A percentile compares a stretch with the other conserved stretches of the same genome.
Evolutionary conservation across 2,888 invertebrate species (phyloP).

Genomic region (Coremacera marginata): DNA sequence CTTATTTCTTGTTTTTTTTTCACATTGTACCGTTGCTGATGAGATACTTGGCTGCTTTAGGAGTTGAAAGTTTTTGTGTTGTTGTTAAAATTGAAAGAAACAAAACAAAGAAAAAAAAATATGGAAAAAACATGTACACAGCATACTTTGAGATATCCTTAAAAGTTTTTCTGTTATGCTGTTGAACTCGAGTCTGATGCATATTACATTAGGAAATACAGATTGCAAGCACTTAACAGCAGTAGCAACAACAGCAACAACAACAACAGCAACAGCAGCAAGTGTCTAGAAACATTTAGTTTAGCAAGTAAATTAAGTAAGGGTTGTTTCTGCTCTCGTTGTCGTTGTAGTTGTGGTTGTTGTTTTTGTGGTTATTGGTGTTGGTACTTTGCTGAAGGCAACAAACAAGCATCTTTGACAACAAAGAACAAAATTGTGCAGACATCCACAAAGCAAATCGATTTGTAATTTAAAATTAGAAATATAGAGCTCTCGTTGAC

Average conservation of each 20-base stretch:
- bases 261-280: neutral
- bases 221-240: conserved; percentile 31
- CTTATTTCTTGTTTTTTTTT: neutral
- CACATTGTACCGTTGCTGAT: neutral
- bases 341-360: neutral
- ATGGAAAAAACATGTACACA: neutral
- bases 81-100: neutral
- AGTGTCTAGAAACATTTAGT: conserved; percentile 28
- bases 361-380: neutral
- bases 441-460: conserved; percentile 34
- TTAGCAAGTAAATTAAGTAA: conserved; percentile 23
- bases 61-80: conserved; percentile 3
- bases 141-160: conserved; percentile 4
- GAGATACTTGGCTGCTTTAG: neutral
- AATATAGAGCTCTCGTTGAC: neutral
- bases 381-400: neutral
- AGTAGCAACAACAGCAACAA: neutral
- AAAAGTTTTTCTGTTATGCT: conserved; percentile 6
- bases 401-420: neutral
- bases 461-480: conserved; percentile 42
- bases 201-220: conserved; percentile 16
- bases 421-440: neutral
- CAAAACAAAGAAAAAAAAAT: too few species aligned
- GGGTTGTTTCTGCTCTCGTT: conserved; percentile 3
- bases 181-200: conserved; percentile 5